Base-by-base conservation (phyloP, 2,797 vertebrate genomes). In the Brotula barbata region DNA sequence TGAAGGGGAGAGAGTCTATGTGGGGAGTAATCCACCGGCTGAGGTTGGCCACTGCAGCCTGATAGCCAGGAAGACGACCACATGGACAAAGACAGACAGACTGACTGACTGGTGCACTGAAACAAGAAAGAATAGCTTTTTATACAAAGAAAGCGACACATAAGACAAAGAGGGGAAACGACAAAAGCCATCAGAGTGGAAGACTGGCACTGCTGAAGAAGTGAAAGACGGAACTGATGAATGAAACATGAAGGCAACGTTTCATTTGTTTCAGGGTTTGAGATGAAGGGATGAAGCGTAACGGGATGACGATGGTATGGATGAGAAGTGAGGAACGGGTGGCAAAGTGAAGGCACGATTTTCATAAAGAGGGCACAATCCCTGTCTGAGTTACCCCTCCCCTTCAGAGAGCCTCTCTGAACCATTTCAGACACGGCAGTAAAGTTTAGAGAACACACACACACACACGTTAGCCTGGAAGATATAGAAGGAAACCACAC, bases 111-210 rank as follows among this genome's bases (percentile, higher is more conserved):
- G 88, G 91, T 39, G 85, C 89, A 90, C 90, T 91, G 91, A 82
- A 93, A 92, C 83, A 89, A 90, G 88, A 92, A 80, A 90, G 82
- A 89, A 91, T 56, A 91, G 81, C 76, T 83, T 87, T 86, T 77
- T 80, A 87, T 77, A 82, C 84, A 87, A 45, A 83, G 77, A 85
- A 76, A 54, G 60, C 58, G 76, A 74, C 75, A 73, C 33, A 78
- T 11, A 42, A 57, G 14, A 68, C 64, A 49, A 50, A 54, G 75
- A 81, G 74, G 64, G 56, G 16, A 62, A 42, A 51, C 36, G 52
- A 63, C 64, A 65, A 69, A 39, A 43, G 77, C 67, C 71, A 68
- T 53, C 53, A 54, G 46, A 57, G 77, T 77, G 85, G 73, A 80
- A 36, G 73, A 83, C 73, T 64, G 78, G 85, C 81, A 83, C 71